Percentiles rank a stretch among this genome's conserved stretches.
phyloP scores from a whole-genome alignment of 1,140 invertebrate genomes.

The Pogonomyrmex barbatus region DNA sequence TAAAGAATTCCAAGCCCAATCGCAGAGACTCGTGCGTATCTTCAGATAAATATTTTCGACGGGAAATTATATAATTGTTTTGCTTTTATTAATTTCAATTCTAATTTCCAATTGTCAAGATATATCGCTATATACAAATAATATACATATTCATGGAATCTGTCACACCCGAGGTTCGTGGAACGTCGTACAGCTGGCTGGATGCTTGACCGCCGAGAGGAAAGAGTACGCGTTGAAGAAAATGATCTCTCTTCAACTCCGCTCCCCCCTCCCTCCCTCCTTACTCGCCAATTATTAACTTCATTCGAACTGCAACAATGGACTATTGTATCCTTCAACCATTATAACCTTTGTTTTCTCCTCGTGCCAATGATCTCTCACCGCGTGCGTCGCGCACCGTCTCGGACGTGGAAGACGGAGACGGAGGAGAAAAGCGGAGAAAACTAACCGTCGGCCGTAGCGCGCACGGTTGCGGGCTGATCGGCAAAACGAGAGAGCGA shows the following conservation, averaged over 20 bases:
- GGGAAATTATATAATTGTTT: background rate
- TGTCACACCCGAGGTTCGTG: background rate
- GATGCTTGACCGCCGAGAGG: background rate
- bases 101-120: background rate
- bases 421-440: constrained; percentile 48
- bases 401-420: constrained; percentile 28
- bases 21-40: background rate
- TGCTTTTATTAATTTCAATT: background rate
- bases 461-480: background rate
- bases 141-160: background rate
- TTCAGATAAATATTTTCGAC: background rate
- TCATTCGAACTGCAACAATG: constrained; percentile 50
- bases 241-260: constrained; percentile 4
- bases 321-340: constrained; percentile 52
- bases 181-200: background rate
- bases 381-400: constrained; percentile 1
- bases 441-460: constrained; percentile 8
- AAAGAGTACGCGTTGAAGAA: constrained; percentile 19
- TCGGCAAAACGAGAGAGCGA: constrained; percentile 1
- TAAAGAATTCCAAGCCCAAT: background rate
- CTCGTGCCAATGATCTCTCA: constrained; percentile 49
- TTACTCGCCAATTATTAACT: constrained; percentile 43
- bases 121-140: background rate
- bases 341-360: constrained; percentile 55
- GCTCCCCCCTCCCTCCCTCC: background rate